Conservation (phyloP, 2,888 invertebrate species). For the Ennomos fuscantarius region DNA sequence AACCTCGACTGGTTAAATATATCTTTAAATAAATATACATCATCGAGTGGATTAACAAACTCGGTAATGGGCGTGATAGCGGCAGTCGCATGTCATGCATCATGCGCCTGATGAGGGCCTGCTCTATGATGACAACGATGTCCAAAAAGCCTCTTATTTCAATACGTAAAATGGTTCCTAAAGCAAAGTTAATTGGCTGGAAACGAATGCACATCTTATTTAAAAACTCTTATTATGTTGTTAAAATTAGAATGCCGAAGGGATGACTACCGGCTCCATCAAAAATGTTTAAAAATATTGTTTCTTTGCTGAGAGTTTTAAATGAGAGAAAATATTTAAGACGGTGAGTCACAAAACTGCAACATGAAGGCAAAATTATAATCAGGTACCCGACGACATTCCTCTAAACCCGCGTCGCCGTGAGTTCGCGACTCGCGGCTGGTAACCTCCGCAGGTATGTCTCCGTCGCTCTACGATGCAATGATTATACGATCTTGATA, state of each 20-base stretch:
- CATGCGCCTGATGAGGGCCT: conserved; percentile 52
- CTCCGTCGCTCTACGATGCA: conserved; percentile 38
- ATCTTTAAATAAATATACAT: conserved; percentile 52
- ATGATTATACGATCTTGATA: conserved; percentile 35
- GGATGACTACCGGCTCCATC: conserved; percentile 37
- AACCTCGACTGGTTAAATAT: conserved; percentile 44
- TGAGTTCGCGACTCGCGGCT: conserved; percentile 47
- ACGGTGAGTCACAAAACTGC: conserved; percentile 72
- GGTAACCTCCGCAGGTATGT: conserved; percentile 56
- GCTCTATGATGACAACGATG: conserved; percentile 45
- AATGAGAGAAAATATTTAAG: conserved; percentile 52
- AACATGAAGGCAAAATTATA: conserved; percentile 73
- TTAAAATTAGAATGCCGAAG: conserved; percentile 46
- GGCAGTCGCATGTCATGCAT: conserved; percentile 50
- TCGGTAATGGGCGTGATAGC: conserved; percentile 49
- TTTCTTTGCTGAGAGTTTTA: conserved; percentile 27
- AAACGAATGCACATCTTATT: conserved; percentile 35
- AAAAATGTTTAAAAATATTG: conserved; percentile 38
- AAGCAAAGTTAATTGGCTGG: conserved; percentile 42
- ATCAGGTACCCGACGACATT: conserved; percentile 74
- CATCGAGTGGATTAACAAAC: conserved; percentile 54
- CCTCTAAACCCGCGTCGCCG: conserved; percentile 59
- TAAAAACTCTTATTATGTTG: conserved; percentile 49
- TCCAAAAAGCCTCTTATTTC: conserved; percentile 38
- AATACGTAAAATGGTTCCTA: conserved; percentile 31